Percentiles rank a stretch among this genome's conserved stretches.
phyloP scores from a whole-genome alignment of 2,113 vertebrate genomes.

The Cyanoderma ruficeps region DNA sequence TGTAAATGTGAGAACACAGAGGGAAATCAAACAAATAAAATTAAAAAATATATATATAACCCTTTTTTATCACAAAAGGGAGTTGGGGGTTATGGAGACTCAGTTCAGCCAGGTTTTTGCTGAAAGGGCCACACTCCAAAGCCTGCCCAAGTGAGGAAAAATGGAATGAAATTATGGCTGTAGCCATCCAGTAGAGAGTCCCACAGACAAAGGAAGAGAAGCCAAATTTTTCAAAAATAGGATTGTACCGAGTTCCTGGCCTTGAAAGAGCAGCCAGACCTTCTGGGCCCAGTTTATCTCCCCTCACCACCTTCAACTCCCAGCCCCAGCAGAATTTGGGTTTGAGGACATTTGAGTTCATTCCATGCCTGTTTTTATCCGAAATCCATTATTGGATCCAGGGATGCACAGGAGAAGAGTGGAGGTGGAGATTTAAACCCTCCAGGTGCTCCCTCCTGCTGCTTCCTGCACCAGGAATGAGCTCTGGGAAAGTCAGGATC shows the following conservation, averaged over 20 bases:
- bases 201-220: background rate
- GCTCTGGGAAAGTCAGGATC: background rate
- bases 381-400: background rate
- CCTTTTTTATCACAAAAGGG: too few species aligned
- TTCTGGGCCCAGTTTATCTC: background rate
- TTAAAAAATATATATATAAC: background rate
- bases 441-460: background rate
- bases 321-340: background rate
- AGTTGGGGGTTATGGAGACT: background rate
- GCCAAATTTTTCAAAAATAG: background rate
- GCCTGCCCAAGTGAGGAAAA: background rate
- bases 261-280: background rate
- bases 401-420: background rate
- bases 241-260: fast-evolving
- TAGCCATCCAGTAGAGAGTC: background rate
- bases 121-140: background rate
- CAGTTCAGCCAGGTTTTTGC: background rate
- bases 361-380: fast-evolving
- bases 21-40: background rate
- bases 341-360: background rate
- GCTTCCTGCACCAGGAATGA: background rate
- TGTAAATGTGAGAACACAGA: background rate
- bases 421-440: background rate
- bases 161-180: background rate
- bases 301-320: background rate